Evolutionary conservation across 37 sponge, comb jelly and placozoan genomes (phyloP), one percentile per base, ranked within the genome.

Genomic region (Bolinopsis microptera): DNA sequence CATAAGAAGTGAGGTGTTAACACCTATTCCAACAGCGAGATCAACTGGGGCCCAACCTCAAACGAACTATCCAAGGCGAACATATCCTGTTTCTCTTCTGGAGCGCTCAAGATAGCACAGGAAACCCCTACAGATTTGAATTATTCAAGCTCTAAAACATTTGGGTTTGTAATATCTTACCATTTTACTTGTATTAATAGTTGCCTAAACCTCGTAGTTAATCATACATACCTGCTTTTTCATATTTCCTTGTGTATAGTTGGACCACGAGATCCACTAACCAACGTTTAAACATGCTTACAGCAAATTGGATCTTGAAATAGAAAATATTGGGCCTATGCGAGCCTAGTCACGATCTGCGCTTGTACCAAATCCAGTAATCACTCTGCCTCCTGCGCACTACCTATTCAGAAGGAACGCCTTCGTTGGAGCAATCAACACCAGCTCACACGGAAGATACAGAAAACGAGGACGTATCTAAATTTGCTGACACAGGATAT

Each of bases 21-120:
- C 94, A 1, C 99, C 99, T 28, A 98, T 98, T 94, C 95, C 99
- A 28, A 98, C 99, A 25, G 99, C 97, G 83, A 93, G 95, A n/a
- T 94, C 97, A 26, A 96, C 96, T 93, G 92, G 94, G 30, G n/a
- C n/a, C n/a, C n/a, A n/a, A n/a, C n/a, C n/a, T n/a, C 95, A 96
- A 76, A 97, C 95, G 83, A 97, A 97, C 80, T 97, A 97, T 5
- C 95, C 97, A 22, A 96, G 99, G 69, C n/a, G 96, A 97, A 77
- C 95, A 96, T 67, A 96, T 98, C 9, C 48, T 97, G 48, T 95
- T 98, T 38, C 83, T 98, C 39, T 86, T 98, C n/a, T n/a, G n/a
- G n/a, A 76, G 97, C 97, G 69, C 95, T 98, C 33, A 97, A 97
- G 92, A 80, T 95, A 32, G 97, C 96, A 32, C 94, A 94, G 68